Evolutionary conservation across 92 coral and sea anemone species (phyloP).

Genomic region (Porites rus): DNA sequence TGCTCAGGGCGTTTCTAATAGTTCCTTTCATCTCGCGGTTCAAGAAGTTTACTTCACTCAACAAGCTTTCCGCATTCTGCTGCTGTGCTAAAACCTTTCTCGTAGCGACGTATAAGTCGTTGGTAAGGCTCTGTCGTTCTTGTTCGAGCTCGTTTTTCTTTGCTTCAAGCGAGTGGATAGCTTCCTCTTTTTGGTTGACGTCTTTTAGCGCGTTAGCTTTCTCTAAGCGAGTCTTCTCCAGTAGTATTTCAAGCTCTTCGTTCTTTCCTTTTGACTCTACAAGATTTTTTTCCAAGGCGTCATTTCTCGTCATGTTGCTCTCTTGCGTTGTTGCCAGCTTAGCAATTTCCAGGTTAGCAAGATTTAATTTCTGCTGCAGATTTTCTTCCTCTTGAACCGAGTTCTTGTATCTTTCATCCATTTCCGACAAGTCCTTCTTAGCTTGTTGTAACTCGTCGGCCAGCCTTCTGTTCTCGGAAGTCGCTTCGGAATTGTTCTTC

Average conservation of each 20-base stretch:
- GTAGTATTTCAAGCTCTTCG: constrained; percentile 68
- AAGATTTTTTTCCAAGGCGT: constrained; percentile 71
- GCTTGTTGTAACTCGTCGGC: constrained; percentile 60
- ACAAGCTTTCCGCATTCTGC: constrained; percentile 76
- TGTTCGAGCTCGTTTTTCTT: constrained; percentile 71
- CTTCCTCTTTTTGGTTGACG: constrained; percentile 69
- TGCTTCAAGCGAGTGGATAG: constrained; percentile 67
- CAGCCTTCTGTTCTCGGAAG: constrained; percentile 64
- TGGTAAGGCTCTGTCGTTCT: constrained; percentile 71
- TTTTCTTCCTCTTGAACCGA: constrained; percentile 72
- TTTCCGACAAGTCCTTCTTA: constrained; percentile 71
- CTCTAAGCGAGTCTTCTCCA: constrained; percentile 74
- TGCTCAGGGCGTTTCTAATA: constrained; percentile 53
- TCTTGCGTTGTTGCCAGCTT: constrained; percentile 73
- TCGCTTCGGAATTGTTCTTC: constrained; percentile 39
- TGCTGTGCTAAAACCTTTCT: constrained; percentile 84
- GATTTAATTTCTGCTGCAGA: constrained; percentile 72
- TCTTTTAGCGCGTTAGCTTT: constrained; percentile 74
- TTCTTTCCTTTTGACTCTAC: constrained; percentile 72
- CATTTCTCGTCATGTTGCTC: constrained; percentile 65
- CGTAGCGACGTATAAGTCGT: constrained; percentile 81
- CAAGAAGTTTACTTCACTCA: constrained; percentile 66
- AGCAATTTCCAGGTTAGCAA: constrained; percentile 67
- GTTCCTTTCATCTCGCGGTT: constrained; percentile 75
- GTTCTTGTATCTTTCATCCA: constrained; percentile 72